These are phyloP conservation scores for Orientallactaga bullata DNA, from an alignment of 2,113 vertebrate genomes.

Conservation along the genomic window DNA sequence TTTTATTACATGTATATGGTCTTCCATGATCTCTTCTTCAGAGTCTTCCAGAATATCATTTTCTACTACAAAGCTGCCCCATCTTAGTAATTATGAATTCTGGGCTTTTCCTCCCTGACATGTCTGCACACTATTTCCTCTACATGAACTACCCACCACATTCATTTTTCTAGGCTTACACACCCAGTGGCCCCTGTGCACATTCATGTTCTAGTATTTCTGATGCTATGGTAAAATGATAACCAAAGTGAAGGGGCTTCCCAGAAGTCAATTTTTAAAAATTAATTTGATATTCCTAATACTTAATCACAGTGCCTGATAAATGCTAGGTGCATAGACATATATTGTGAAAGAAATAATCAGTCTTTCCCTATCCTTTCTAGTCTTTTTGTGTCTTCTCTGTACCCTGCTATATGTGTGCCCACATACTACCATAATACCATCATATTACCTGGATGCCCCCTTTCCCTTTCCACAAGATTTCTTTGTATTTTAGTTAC, in stretches of 20 bases:
- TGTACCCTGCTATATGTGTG: neutral
- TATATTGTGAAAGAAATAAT: neutral
- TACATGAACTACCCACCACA: neutral
- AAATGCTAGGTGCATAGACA: neutral
- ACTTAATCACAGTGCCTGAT: neutral
- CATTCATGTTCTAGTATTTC: neutral
- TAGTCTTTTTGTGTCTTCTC: neutral
- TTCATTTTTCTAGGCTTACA: neutral
- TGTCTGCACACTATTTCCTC: neutral
- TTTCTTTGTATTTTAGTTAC: neutral
- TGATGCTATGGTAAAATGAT: neutral
- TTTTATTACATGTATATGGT: neutral
- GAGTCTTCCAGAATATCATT: neutral
- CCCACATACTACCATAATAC: neutral
- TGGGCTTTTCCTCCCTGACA: neutral
- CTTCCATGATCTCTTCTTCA: neutral
- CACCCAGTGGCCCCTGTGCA: neutral
- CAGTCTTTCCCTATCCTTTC: neutral
- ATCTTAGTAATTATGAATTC: neutral
- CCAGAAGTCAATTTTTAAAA: neutral
- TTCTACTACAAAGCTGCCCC: neutral
- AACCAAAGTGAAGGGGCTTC: neutral
- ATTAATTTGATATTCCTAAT: neutral
- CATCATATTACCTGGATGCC: neutral
- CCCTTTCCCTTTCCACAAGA: slow-evolving; percentile 35